Percentiles rank a stretch among this genome's conserved stretches.
phyloP scores from a whole-genome alignment of 2,797 vertebrate genomes.

The Gallinago solitaria region DNA sequence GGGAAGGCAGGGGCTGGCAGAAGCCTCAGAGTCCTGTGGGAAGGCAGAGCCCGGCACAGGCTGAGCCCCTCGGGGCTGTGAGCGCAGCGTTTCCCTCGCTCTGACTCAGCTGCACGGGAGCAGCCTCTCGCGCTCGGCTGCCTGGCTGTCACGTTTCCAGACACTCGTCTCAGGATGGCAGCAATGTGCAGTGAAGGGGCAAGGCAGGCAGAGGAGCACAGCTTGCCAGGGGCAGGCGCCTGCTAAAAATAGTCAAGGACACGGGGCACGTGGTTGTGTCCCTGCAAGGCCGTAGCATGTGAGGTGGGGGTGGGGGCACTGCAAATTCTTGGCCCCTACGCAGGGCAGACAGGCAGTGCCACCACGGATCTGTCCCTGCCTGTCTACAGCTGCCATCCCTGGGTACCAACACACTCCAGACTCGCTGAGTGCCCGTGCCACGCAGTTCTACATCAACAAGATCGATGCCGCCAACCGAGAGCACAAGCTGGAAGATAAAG shows the following conservation, averaged over 20 bases:
- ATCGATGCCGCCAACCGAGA: constrained; percentile 89
- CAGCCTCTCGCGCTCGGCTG: neutral
- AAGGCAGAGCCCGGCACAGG: neutral
- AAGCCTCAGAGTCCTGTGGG: neutral
- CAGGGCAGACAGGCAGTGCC: constrained; percentile 38
- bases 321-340: constrained; percentile 60
- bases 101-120: constrained; percentile 63
- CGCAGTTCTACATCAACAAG: constrained; percentile 91
- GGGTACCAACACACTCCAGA: constrained; percentile 94
- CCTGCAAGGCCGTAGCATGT: constrained; percentile 57
- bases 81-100: neutral
- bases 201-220: constrained; percentile 57
- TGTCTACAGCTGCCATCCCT: constrained; percentile 86
- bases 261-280: constrained; percentile 54
- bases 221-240: constrained; percentile 66
- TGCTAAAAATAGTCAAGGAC: constrained; percentile 74
- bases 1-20: constrained; percentile 1
- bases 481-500: constrained; percentile 92
- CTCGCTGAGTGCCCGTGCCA: constrained; percentile 77
- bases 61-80: neutral
- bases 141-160: constrained; percentile 63
- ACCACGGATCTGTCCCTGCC: constrained; percentile 29
- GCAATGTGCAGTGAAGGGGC: constrained; percentile 66
- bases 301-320: constrained; percentile 56
- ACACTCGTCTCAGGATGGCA: constrained; percentile 66